These are phyloP conservation scores for Philaenus spumarius DNA, from an alignment of 1,140 invertebrate species.

Conservation along the genomic window DNA sequence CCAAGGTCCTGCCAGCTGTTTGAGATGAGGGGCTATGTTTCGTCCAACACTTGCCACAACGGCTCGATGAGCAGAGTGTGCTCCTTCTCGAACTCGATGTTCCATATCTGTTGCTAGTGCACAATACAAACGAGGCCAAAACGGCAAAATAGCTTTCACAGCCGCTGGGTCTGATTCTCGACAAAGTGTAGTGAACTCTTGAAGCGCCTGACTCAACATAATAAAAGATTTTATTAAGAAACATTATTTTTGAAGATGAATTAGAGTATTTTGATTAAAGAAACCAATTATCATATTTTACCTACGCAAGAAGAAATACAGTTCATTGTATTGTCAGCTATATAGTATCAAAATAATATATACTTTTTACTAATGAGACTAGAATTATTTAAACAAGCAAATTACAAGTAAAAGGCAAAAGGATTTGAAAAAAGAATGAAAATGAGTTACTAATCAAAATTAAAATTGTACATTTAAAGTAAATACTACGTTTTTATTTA, in stretches of 20 bases:
- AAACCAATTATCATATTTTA: neutral
- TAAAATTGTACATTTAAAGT: too few relatives aligned
- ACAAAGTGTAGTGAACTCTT: slow-evolving; percentile 66
- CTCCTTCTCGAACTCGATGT: slow-evolving; percentile 68
- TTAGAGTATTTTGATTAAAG: neutral
- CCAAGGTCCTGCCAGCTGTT: slow-evolving; percentile 66
- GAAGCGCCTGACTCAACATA: slow-evolving; percentile 53
- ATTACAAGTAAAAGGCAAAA: too few relatives aligned
- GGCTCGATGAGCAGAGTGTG: slow-evolving; percentile 57
- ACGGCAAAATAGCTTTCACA: slow-evolving; percentile 56
- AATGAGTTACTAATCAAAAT: too few relatives aligned
- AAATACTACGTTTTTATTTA: too few relatives aligned
- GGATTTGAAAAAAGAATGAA: too few relatives aligned
- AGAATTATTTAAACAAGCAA: slow-evolving; percentile 5
- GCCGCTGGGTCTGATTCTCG: slow-evolving; percentile 49
- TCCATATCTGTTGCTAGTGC: slow-evolving; percentile 67
- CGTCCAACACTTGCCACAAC: slow-evolving; percentile 59
- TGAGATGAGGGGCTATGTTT: slow-evolving; percentile 69
- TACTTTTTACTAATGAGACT: slow-evolving; percentile 4
- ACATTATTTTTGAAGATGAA: too few relatives aligned
- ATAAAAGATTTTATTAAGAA: too few relatives aligned
- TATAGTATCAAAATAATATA: neutral
- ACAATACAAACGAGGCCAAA: slow-evolving; percentile 72
- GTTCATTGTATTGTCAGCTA: neutral
- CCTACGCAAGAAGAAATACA: neutral